Evolutionary conservation across 2,113 vertebrate species (phyloP).

Genomic region (Merops nubicus): DNA sequence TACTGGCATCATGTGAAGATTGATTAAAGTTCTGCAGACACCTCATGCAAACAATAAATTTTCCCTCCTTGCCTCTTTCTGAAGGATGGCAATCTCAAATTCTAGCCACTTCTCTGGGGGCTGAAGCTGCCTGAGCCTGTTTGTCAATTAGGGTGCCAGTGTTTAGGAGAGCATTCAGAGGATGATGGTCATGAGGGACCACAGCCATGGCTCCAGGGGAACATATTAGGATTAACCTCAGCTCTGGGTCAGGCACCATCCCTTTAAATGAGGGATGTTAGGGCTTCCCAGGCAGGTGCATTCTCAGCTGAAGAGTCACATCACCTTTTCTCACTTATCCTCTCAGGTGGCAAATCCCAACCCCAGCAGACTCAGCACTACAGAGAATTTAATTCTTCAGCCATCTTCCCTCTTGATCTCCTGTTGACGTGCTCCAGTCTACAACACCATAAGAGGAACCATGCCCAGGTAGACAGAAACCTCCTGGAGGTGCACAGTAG

Average conservation of each 20-base stretch:
- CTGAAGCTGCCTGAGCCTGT: neutral
- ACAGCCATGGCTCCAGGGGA: neutral
- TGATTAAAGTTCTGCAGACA: conserved; percentile 8
- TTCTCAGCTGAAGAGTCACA: conserved; percentile 6
- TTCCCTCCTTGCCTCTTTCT: neutral
- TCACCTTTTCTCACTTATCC: conserved; percentile 49
- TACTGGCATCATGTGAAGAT: neutral
- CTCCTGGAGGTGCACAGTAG: neutral
- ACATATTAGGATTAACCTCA: neutral
- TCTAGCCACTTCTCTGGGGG: neutral
- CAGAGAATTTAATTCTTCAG: conserved; percentile 32
- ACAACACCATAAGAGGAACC: conserved; percentile 2
- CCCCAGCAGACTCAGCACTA: neutral
- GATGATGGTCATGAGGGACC: conserved; percentile 8
- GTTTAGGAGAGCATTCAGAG: conserved; percentile 11
- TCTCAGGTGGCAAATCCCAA: conserved; percentile 58
- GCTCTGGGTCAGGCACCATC: neutral
- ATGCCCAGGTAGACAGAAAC: neutral
- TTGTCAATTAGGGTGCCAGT: neutral
- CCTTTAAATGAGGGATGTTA: conserved; percentile 34
- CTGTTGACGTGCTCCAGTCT: neutral
- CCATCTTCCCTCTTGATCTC: conserved; percentile 40
- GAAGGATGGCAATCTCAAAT: neutral
- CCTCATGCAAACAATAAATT: neutral
- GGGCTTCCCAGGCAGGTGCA: conserved; percentile 26